A percentile compares a stretch with the other conserved stretches of the same genome.
phyloP scores from a whole-genome alignment of 2,797 vertebrate genomes.

The Okamejei kenojei region DNA sequence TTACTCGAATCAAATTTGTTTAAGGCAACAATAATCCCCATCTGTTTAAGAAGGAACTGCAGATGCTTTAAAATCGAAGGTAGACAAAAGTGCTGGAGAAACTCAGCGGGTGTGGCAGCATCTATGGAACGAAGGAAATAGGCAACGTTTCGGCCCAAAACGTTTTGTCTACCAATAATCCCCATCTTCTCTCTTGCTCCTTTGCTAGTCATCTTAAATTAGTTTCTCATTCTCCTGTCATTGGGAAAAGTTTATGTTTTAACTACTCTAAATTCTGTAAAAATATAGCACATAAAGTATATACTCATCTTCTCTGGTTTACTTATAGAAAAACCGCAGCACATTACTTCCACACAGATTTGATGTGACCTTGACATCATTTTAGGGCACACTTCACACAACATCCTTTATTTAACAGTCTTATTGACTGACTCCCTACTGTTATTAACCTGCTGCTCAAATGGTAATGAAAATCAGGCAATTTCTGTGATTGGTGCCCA shows the following conservation, averaged over 20 bases:
- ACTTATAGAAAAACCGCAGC: not conserved
- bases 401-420: not conserved
- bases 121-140: too few relatives aligned
- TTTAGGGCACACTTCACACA: not conserved
- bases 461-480: not conserved
- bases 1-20: not conserved
- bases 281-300: not conserved
- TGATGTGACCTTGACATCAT: not conserved
- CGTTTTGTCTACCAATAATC: not conserved
- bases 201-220: not conserved
- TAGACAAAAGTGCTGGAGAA: too few relatives aligned
- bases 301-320: not conserved
- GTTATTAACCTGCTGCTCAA: not conserved
- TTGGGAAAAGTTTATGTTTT: not conserved
- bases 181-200: not conserved
- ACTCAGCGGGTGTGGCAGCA: too few relatives aligned
- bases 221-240: not conserved
- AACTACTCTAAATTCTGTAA: too few relatives aligned
- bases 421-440: not conserved
- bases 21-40: not conserved
- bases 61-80: too few relatives aligned
- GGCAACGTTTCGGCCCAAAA: too few relatives aligned
- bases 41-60: not conserved
- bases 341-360: not conserved
- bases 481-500: not conserved